Evolutionary conservation across 2,888 invertebrate species (phyloP).

Genomic region (Folsomia candida): DNA sequence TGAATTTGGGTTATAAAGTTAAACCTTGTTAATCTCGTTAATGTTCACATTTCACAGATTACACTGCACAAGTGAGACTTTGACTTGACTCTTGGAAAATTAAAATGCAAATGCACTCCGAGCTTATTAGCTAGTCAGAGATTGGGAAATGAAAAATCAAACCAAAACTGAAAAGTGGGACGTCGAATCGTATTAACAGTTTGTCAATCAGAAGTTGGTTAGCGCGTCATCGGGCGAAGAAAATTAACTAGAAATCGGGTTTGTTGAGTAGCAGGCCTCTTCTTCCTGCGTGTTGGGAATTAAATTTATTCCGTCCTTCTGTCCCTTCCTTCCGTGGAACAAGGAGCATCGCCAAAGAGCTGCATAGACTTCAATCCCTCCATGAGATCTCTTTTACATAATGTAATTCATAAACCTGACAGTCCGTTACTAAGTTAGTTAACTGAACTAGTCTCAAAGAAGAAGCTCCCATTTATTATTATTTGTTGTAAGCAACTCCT

Average conservation of each 20-base stretch:
- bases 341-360: no score
- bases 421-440: constrained; percentile 6
- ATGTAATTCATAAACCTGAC: constrained; percentile 6
- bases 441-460: constrained; percentile 2
- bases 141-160: neutral
- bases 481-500: neutral
- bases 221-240: neutral
- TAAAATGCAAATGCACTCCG: neutral
- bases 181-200: neutral
- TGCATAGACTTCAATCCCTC: no score
- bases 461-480: constrained; percentile 1
- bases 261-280: neutral
- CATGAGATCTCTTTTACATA: neutral
- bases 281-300: neutral
- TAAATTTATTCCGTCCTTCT: neutral
- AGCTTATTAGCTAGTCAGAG: neutral
- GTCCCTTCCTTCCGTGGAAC: no score
- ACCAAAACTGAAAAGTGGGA: neutral
- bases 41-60: neutral
- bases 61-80: no score
- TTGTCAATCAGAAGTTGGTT: neutral
- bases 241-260: constrained; percentile 10
- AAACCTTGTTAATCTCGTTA: neutral
- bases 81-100: neutral
- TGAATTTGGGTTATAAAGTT: neutral